Base-by-base conservation (phyloP, 2,797 vertebrate species). In the Brachymystax lenok region DNA sequence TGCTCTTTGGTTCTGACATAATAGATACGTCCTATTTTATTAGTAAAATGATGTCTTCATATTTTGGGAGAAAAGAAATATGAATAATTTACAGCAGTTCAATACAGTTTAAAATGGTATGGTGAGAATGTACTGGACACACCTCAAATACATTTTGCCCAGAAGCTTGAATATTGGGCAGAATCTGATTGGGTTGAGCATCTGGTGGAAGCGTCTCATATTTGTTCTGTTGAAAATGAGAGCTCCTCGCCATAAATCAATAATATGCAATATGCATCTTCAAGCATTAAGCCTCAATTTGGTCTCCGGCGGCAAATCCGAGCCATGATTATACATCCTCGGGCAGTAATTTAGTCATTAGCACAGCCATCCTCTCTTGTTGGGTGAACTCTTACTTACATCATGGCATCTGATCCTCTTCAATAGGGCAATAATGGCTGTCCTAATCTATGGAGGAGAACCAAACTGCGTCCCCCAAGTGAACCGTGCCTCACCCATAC, bases 281-380 rank as follows among this genome's bases (percentile, higher is more conserved):
- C 74, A 78, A 78, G 30, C n/a, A 40, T 73, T 73, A 63, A 63
- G 33, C 27, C 27, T 30, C 52, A n/a, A 59, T 33, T 73, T 52
- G 10, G 59, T 71, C 46, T 51, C 46, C 2, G 21, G 51, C 13
- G 54, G 24, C 56, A 63, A 5, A 73, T 56, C 28, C 19, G 17
- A 61, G 72, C 56, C 63, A 70, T 78, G 74, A 88, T 88, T 80
- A 80, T 73, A 87, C 71, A 66, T 83, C 88, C 82, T 82, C 80
- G 54, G 86, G 83, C 82, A 71, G 30, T 77, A 67, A 40, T 85
- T 78, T 71, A 77, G 85, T 86, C 77, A 79, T 90, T 88, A 83
- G 21, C 77, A 70, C 77, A 84, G 81, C 71, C 3, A 19, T 61
- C n/a, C 46, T 72, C 30, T 70, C 35, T 56, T 54, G 54, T 73